These are phyloP conservation scores for Dromaius novaehollandiae DNA, from an alignment of 2,113 vertebrate genomes.

Conservation along the genomic window DNA sequence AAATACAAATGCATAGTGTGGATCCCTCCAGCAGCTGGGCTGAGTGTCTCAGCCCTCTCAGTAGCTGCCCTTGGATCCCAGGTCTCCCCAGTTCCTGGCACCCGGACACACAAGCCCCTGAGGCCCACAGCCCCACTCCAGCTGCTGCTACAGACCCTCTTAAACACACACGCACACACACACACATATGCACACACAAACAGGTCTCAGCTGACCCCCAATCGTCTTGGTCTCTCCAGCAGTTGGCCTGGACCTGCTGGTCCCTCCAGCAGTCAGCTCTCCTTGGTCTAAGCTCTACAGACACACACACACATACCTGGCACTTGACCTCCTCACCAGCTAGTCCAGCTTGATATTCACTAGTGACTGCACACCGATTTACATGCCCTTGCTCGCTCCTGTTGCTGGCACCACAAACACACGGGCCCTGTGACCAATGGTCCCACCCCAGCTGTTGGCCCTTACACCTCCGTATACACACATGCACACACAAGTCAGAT, in stretches of 20 bases:
- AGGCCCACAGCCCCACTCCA: background rate
- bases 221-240: background rate
- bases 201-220: background rate
- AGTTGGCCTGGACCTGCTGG: background rate
- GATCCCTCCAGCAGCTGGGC: background rate
- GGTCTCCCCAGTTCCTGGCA: background rate
- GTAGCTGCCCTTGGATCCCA: background rate
- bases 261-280: background rate
- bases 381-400: background rate
- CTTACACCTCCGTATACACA: background rate
- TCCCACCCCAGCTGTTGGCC: background rate
- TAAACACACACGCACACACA: background rate
- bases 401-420: background rate
- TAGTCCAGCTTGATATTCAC: background rate
- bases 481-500: background rate
- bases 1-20: background rate
- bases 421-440: background rate
- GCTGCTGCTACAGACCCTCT: background rate
- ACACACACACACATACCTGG: background rate
- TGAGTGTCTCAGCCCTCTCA: background rate
- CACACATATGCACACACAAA: too few species aligned
- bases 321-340: background rate
- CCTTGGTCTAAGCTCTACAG: background rate
- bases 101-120: rapidly evolving
- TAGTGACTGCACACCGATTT: background rate